Base-by-base conservation (phyloP, 1,140 invertebrate species). In the Drosophila willistoni region DNA sequence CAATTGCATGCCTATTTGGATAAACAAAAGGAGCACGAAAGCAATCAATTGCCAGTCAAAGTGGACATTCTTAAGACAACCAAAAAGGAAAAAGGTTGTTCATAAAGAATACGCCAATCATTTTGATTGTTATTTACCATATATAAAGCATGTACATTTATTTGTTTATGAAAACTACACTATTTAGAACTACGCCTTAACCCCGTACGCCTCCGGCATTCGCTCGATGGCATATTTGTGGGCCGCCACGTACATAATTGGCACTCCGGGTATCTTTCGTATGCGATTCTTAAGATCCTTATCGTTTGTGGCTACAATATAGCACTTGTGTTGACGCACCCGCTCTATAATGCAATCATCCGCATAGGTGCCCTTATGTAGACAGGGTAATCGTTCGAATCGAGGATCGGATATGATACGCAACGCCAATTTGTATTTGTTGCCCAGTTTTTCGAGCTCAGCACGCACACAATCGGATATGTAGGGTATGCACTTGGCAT, bases 231-330 rank as follows among this genome's bases (percentile, higher is more conserved):
- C 97, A 87, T 97, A 99, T 79, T 96, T 96, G 93, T 98, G 97
- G 69, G 98, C 95, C 7, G 96, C 94, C 56, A 99, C 96, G 93
- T 96, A 99, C 98, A 99, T 99, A 62, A 99, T 99, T 0, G 99
- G 99, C 2, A 99, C 98, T 57, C 99, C 99, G 1, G 99, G 98
- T 89, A 99, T 98, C 94, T 99, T 99, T 65, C 99, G 93, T 66
- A 99, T 98, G 91, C 99, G 94, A 89, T 97, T 94, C 92, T 99
- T 99, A 33, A 99, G 93, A 93, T 99, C 99, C 92, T 97, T 98
- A 93, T 99, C 99, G 94, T 99, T 99, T 2, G 99, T 99, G 7
- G 98, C 99, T 14, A 99, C 98, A 81, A 99, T 99, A 92, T 99
- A 99, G 93, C 98, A 99, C 92, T 99, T 99, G 92, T 99, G 98